These are phyloP conservation scores for Theretra japonica DNA, from an alignment of 2,888 invertebrate genomes.

Conservation along the genomic window DNA sequence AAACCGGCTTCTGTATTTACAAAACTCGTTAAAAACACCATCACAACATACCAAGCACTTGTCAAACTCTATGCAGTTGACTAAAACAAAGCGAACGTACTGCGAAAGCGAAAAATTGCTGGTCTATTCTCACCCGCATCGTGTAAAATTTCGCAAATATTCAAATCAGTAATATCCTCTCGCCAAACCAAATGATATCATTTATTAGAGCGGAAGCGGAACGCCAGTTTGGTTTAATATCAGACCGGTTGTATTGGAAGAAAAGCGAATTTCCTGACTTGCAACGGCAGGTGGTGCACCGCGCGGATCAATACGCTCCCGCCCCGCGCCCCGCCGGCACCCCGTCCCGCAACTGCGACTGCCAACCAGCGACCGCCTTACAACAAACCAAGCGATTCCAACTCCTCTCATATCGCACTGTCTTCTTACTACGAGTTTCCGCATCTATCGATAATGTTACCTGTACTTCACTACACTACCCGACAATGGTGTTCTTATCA, in stretches of 20 bases:
- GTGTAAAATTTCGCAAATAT: not conserved
- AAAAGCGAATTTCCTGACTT: conserved; percentile 57
- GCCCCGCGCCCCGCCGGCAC: conserved; percentile 36
- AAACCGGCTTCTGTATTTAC: not conserved
- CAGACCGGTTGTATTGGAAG: conserved; percentile 35
- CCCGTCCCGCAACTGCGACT: conserved; percentile 19
- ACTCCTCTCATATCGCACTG: not conserved
- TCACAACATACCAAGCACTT: not conserved
- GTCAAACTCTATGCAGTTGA: not conserved
- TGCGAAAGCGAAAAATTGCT: not conserved
- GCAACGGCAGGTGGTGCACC: conserved; percentile 72
- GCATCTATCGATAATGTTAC: too few relatives aligned
- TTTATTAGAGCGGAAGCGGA: conserved; percentile 19
- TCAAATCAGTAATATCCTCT: not conserved
- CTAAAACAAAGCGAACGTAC: not conserved
- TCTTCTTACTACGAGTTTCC: too few relatives aligned
- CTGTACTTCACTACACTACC: too few relatives aligned
- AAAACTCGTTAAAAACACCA: not conserved
- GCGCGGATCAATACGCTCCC: conserved; percentile 68
- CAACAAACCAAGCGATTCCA: not conserved
- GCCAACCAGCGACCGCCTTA: conserved; percentile 21
- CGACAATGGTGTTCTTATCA: too few relatives aligned
- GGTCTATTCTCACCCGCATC: not conserved
- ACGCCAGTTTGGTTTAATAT: conserved; percentile 35
- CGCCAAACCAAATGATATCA: conserved; percentile 2